Evolutionary conservation across 2,797 vertebrate genomes (phyloP), one percentile per base, ranked within the genome.

Genomic region (Tragelaphus oryx): DNA sequence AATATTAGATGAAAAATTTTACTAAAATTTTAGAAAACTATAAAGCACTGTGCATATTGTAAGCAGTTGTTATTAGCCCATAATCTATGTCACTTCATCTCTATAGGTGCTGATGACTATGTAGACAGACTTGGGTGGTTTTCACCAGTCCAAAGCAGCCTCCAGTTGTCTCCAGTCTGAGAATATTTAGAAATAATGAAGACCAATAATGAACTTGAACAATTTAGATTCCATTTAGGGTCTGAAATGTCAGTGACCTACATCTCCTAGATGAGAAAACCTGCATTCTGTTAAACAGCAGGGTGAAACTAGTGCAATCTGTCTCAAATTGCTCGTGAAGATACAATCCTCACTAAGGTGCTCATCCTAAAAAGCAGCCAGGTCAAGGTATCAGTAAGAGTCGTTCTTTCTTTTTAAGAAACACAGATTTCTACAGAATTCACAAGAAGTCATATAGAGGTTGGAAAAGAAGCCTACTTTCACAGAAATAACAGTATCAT

Each of bases 251-350:
- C 82, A 88, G 62, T 91, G 55, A 93, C 75, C 74, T 86, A 75
- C 7, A 94, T 89, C 68, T 91, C 91, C 82, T 33, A 62, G 88
- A 75, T 55, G n/a, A 80, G 13, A 84, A 96, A 85, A 96, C 82
- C 41, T 93, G 48, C 48, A 96, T 88, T 93, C 65, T 91, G 65
- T 60, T 93, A 91, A 96, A 90, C 24, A 80, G 71, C 46, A 88
- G 85, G 46, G 13, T 85, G 92, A 95, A 87, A 92, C 76, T n/a
- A 82, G 74, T 74, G 52, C 9, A 71, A 88, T 88, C 54, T 91
- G 68, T 55, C 96, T 91, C 37, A 50, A 95, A 87, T 37, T 91
- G 44, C 26, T 74, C 46, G 2, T 65, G 65, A 92, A 94, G 54
- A 86, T 91, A 82, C 92, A 90, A 92, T 79, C 28, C 75, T 96